Percentiles rank a stretch among this genome's conserved stretches.
Evolutionary conservation across 2,888 invertebrate genomes (phyloP).

Genomic region (Tetragonula carbonaria): DNA sequence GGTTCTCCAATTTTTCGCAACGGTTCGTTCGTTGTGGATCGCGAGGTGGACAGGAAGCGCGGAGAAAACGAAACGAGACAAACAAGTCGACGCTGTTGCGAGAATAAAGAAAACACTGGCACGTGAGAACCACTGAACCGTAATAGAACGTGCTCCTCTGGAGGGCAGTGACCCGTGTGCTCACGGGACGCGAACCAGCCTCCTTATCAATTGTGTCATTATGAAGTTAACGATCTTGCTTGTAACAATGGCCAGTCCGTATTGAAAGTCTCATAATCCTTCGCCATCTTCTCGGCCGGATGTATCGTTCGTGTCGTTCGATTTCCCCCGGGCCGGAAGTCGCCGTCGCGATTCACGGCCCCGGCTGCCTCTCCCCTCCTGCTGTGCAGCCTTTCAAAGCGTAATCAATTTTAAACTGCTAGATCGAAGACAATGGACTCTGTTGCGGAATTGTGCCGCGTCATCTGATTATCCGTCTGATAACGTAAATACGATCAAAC

Average conservation of each 20-base stretch:
- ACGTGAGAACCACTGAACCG: constrained; percentile 66
- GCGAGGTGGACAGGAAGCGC: background rate
- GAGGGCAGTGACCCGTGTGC: constrained; percentile 67
- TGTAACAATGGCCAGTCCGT: constrained; percentile 71
- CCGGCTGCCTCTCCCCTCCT: constrained; percentile 9
- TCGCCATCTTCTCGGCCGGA: constrained; percentile 62
- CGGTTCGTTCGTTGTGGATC: background rate
- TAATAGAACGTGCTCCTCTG: constrained; percentile 56
- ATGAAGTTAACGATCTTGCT: constrained; percentile 77
- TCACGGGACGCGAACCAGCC: constrained; percentile 63
- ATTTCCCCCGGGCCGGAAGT: constrained; percentile 69
- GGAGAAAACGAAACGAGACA: background rate
- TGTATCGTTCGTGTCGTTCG: constrained; percentile 69
- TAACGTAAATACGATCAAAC: constrained; percentile 29
- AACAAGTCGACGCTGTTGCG: background rate
- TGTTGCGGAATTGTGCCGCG: constrained; percentile 22
- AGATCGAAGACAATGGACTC: constrained; percentile 50
- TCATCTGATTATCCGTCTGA: constrained; percentile 2
- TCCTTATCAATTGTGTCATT: constrained; percentile 78
- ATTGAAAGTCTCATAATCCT: constrained; percentile 73
- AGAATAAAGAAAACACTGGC: constrained; percentile 21
- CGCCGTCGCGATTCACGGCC: constrained; percentile 57
- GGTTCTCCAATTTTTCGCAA: background rate
- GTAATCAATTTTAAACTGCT: constrained; percentile 67
- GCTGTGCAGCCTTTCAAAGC: constrained; percentile 44